Base-by-base conservation (phyloP, 2,797 vertebrate genomes). In the Benthosema pterotum region DNA sequence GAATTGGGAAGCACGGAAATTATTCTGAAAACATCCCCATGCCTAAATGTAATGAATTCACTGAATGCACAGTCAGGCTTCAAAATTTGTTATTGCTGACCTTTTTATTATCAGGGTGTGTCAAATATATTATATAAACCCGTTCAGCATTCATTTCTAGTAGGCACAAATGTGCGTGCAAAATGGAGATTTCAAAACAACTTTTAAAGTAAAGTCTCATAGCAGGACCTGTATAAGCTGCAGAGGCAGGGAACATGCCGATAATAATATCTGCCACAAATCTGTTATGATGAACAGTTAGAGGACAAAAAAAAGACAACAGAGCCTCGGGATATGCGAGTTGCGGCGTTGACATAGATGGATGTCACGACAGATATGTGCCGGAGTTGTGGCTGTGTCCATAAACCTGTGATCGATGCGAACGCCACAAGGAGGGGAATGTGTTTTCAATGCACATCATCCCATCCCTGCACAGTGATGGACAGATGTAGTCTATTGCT, bases 391-490 rank as follows among this genome's bases (percentile, higher is more conserved):
- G 51, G 81, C 83, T 80, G 82, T 74, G 76, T 79, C 72, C 78
- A 83, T 89, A 92, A 91, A 86, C 52, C 25, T 60, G 61, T 91
- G 90, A 92, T 90, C 75, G 82, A 92, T 92, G 85, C 50, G 67
- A 74, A 78, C 66, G 85, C 79, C 86, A 85, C 53, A 8, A 73
- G 75, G 71, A 79, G 82, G 79, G 77, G 75, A 85, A 89, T 86
- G 82, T 82, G 79, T 86, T 88, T 87, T 85, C 87, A 83, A 71
- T 79, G 80, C 81, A 80, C 75, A 83, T 87, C 84, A 85, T 89
- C 83, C 81, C 32, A 7, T 72, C 87, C 46, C 82, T 80, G 75
- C 75, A 9, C 32, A 9, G 55, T 90, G 87, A 91, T 84, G 87
- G 84, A 78, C 68, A 64, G 75, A 69, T 69, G 67, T 68, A 73